A percentile compares a stretch with the other conserved stretches of the same genome.
Conservation (phyloP, 1,140 invertebrate genomes). For the Zaprionus ornatus region DNA sequence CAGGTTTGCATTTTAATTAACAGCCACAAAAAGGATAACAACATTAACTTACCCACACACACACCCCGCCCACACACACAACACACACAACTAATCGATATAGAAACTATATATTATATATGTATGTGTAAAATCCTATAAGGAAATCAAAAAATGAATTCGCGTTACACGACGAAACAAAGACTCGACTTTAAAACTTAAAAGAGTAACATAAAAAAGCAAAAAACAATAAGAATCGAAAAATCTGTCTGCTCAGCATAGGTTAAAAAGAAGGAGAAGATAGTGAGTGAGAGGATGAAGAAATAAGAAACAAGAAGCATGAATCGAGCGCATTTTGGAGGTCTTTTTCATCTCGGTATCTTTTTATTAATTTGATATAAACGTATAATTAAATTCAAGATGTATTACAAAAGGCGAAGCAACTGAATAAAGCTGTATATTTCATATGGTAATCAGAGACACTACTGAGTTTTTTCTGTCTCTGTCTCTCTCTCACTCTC, state of each 20-base stretch:
- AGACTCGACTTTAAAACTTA: constrained; percentile 70
- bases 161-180: constrained; percentile 70
- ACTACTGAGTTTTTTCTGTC: constrained; percentile 7
- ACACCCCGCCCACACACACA: constrained; percentile 22
- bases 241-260: constrained; percentile 75
- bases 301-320: constrained; percentile 25
- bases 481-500: background rate
- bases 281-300: background rate
- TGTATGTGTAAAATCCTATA: constrained; percentile 64
- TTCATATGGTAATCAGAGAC: constrained; percentile 66
- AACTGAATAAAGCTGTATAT: constrained; percentile 77
- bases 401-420: constrained; percentile 70
- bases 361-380: constrained; percentile 63
- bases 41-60: constrained; percentile 26
- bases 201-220: constrained; percentile 16
- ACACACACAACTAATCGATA: constrained; percentile 48
- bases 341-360: constrained; percentile 18
- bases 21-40: constrained; percentile 5
- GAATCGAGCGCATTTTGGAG: constrained; percentile 48
- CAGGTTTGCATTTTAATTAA: constrained; percentile 58
- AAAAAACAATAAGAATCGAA: constrained; percentile 43
- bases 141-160: constrained; percentile 69
- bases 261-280: constrained; percentile 38
- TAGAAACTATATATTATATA: constrained; percentile 54
- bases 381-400: constrained; percentile 48